Evolutionary conservation across 2,797 vertebrate species (phyloP).

Genomic region (Galagoides demidoff): DNA sequence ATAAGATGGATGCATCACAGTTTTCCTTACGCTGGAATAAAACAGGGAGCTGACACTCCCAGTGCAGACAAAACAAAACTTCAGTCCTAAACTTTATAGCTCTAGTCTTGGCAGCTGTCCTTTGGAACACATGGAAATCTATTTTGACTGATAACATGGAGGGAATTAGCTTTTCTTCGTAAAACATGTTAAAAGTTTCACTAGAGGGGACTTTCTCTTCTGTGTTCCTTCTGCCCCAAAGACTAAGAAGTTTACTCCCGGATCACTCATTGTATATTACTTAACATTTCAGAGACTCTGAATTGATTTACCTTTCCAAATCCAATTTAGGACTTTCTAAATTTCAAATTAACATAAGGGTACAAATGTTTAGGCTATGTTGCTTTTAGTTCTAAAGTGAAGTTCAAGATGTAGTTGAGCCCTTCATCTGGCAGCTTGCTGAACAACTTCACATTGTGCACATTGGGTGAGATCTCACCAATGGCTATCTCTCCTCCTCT

Average conservation of each 20-base stretch:
- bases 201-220: neutral
- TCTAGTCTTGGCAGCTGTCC: constrained; percentile 16
- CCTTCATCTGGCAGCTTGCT: too few species aligned
- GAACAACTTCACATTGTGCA: too few species aligned
- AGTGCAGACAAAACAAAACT: constrained; percentile 56
- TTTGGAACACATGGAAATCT: constrained; percentile 67
- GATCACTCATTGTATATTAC: neutral
- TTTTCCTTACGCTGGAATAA: constrained; percentile 45
- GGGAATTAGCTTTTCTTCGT: constrained; percentile 58
- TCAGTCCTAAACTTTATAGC: constrained; percentile 56
- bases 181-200: constrained; percentile 52
- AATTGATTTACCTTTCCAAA: constrained; percentile 14
- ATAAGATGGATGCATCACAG: constrained; percentile 53
- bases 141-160: constrained; percentile 60
- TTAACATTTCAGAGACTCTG: neutral
- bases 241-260: neutral
- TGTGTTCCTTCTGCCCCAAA: neutral
- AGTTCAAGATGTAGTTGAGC: too few species aligned
- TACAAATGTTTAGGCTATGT: too few species aligned
- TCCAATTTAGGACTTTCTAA: neutral
- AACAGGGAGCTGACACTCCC: constrained; percentile 26
- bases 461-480: too few species aligned
- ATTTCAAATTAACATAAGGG: neutral
- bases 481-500: too few species aligned
- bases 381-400: too few species aligned